These are phyloP conservation scores for Diaperis boleti DNA, from an alignment of 2,888 invertebrate species.

Conservation along the genomic window DNA sequence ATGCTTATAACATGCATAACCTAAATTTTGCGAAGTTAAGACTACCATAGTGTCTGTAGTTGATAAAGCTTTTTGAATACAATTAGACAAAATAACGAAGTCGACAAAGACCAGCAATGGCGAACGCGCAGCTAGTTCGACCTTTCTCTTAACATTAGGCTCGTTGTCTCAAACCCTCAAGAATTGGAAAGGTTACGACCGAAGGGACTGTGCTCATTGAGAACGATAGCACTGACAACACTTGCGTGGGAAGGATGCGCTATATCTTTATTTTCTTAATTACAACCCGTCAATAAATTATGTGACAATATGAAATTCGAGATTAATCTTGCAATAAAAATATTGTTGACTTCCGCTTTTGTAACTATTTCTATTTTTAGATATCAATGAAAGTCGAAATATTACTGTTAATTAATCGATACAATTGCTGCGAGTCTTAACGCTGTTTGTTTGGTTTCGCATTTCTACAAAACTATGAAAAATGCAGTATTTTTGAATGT, in stretches of 20 bases:
- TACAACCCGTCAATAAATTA: neutral
- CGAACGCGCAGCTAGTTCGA: slow-evolving; percentile 12
- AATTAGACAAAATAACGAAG: no score
- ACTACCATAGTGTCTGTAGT: neutral
- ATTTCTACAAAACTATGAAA: neutral
- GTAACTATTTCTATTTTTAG: slow-evolving; percentile 22
- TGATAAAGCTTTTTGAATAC: no score
- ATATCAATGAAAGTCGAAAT: neutral
- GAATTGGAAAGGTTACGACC: slow-evolving; percentile 17
- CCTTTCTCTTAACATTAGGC: slow-evolving; percentile 8
- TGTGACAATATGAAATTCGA: neutral
- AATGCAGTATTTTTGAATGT: neutral
- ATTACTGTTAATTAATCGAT: slow-evolving; percentile 18
- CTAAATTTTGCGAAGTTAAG: slow-evolving; percentile 1
- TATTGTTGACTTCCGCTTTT: slow-evolving; percentile 8
- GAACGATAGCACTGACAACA: slow-evolving; percentile 5
- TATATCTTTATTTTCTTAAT: slow-evolving; percentile 2
- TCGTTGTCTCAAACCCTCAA: neutral
- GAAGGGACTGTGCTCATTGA: neutral
- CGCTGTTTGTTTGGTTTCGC: neutral
- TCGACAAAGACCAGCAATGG: slow-evolving; percentile 4
- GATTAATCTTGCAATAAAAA: slow-evolving; percentile 9
- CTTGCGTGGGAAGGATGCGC: slow-evolving; percentile 15
- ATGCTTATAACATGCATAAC: no score
- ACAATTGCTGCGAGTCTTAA: slow-evolving; percentile 1